phyloP scores from a whole-genome alignment of 2,113 vertebrate genomes.

The Colius striatus region DNA sequence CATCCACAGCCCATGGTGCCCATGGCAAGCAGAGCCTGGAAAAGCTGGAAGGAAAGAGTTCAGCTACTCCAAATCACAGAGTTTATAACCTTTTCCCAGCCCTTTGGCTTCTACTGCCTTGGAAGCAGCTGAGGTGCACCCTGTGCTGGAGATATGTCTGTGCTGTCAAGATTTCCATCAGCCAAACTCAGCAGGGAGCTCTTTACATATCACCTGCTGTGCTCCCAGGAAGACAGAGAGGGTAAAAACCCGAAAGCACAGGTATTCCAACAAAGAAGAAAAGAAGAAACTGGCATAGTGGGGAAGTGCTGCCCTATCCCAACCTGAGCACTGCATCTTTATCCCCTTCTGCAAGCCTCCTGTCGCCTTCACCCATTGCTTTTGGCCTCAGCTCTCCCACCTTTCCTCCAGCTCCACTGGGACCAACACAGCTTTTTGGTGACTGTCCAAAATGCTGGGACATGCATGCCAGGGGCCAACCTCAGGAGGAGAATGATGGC shows the following conservation, averaged over 20 bases:
- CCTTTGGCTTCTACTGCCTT: not conserved
- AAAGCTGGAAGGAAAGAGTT: not conserved
- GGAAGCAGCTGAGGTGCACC: not conserved
- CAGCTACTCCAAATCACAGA: not conserved
- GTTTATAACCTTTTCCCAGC: not conserved
- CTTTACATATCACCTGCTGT: not conserved
- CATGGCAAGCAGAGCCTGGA: not conserved
- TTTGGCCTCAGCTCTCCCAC: not conserved
- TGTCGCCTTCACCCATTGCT: too few relatives aligned
- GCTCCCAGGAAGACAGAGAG: fast-evolving
- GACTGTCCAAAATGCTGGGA: not conserved
- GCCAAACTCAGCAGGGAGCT: not conserved
- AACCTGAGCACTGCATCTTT: fast-evolving
- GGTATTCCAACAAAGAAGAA: not conserved
- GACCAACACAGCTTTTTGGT: not conserved
- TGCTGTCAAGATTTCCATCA: not conserved
- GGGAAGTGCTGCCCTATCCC: not conserved
- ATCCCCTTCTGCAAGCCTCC: not conserved
- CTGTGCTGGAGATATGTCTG: too few relatives aligned
- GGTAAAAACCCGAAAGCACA: not conserved
- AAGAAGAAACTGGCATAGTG: fast-evolving
- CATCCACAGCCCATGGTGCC: not conserved
- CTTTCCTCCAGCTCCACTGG: not conserved
- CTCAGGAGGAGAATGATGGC: not conserved
- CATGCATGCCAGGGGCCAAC: fast-evolving